Conservation (phyloP, 35 echinoderm and acorn worm species). For the Antedon bifida region DNA sequence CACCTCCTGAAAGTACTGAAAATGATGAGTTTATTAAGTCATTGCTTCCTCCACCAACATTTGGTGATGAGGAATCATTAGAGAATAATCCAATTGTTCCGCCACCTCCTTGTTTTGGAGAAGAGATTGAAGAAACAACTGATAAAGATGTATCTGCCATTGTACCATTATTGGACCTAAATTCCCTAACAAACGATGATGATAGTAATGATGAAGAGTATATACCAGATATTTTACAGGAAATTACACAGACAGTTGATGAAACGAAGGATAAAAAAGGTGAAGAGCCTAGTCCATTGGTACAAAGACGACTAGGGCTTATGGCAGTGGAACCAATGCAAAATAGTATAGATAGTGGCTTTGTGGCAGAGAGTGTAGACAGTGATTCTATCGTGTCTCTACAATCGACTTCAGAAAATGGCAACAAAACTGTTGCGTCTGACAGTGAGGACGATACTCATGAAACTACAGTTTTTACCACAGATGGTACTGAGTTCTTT, state of each 20-base stretch:
- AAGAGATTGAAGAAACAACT: background rate
- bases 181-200: background rate
- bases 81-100: background rate
- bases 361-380: background rate
- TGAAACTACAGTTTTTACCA: background rate
- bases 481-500: background rate
- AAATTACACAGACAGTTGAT: background rate
- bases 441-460: background rate
- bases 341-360: background rate
- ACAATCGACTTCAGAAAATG: background rate
- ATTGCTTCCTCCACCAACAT: slow-evolving; percentile 48
- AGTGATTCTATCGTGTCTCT: background rate
- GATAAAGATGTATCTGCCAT: background rate
- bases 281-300: background rate
- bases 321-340: background rate
- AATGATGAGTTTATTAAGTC: slow-evolving; percentile 43
- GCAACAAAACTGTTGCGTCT: background rate
- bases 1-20: slow-evolving; percentile 35
- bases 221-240: background rate
- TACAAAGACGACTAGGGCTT: background rate
- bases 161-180: background rate
- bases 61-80: slow-evolving; percentile 42
- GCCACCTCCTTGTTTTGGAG: background rate
- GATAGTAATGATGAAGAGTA: background rate
- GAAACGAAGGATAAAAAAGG: background rate